A percentile compares a stretch with the other conserved stretches of the same genome.
Conservation (phyloP, 2,888 invertebrate genomes). For the Idaea dimidiata region DNA sequence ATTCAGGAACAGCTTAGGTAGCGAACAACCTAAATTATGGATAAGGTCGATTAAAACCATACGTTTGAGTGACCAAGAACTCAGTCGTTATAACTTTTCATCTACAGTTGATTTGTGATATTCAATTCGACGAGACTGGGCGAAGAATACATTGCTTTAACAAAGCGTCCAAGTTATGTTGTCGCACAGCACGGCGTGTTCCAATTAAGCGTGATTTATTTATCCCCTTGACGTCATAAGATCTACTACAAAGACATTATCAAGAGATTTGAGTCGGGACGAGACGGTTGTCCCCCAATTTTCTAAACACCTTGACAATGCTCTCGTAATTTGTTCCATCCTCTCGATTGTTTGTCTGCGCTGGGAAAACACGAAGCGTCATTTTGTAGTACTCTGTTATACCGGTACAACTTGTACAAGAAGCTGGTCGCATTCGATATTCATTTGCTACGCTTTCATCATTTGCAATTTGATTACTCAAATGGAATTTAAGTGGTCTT, state of each 20-base stretch:
- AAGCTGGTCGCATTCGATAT: slow-evolving; percentile 63
- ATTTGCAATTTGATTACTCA: slow-evolving; percentile 52
- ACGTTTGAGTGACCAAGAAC: slow-evolving; percentile 38
- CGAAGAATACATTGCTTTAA: slow-evolving; percentile 63
- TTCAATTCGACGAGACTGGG: slow-evolving; percentile 43
- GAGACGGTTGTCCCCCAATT: slow-evolving; percentile 75
- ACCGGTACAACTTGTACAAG: slow-evolving; percentile 25
- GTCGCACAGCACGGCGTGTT: slow-evolving; percentile 64
- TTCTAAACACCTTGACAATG: slow-evolving; percentile 75
- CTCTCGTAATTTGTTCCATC: slow-evolving; percentile 71
- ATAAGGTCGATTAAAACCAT: slow-evolving; percentile 11
- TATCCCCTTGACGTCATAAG: slow-evolving; percentile 61
- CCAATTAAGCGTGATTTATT: slow-evolving; percentile 78
- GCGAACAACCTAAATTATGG: neutral
- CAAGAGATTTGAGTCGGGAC: slow-evolving; percentile 66
- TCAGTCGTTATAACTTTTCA: slow-evolving; percentile 57
- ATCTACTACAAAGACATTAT: slow-evolving; percentile 65
- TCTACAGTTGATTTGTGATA: slow-evolving; percentile 58
- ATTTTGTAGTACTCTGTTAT: slow-evolving; percentile 50
- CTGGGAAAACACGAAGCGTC: slow-evolving; percentile 61
- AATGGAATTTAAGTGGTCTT: slow-evolving; percentile 53
- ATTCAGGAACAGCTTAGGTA: slow-evolving; percentile 21
- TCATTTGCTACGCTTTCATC: slow-evolving; percentile 66
- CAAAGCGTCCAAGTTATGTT: slow-evolving; percentile 71
- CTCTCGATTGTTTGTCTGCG: slow-evolving; percentile 66